These are phyloP conservation scores for Drosophila parvula DNA, from an alignment of 1,140 invertebrate species.

Conservation along the genomic window DNA sequence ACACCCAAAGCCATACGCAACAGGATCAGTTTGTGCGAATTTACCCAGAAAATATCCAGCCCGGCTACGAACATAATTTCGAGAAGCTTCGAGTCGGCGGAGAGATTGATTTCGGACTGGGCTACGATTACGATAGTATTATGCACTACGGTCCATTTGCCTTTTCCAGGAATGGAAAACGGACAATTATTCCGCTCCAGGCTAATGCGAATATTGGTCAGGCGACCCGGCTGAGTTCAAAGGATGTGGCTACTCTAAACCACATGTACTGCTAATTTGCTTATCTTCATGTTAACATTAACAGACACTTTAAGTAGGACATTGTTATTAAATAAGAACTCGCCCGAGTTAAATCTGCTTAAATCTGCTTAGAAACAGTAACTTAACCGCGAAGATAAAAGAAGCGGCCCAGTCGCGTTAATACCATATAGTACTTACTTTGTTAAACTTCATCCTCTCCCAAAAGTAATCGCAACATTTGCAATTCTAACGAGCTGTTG, in stretches of 20 bases:
- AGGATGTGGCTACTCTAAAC: constrained; percentile 85
- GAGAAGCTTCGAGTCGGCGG: constrained; percentile 82
- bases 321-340: neutral
- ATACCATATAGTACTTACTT: constrained; percentile 22
- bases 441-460: constrained; percentile 20
- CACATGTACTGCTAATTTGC: constrained; percentile 83
- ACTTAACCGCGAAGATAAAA: neutral
- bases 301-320: fast-evolving
- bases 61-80: constrained; percentile 85
- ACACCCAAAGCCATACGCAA: constrained; percentile 89
- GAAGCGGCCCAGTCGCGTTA: constrained; percentile 14
- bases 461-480: constrained; percentile 69
- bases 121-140: constrained; percentile 88
- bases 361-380: neutral
- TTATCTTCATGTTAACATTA: neutral
- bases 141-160: constrained; percentile 89
- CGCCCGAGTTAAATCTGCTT: neutral
- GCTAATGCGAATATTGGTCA: constrained; percentile 84
- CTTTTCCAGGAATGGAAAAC: constrained; percentile 89
- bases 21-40: constrained; percentile 88
- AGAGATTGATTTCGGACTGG: constrained; percentile 80
- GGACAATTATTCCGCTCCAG: constrained; percentile 86
- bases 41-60: constrained; percentile 87
- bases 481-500: constrained; percentile 60
- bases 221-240: constrained; percentile 84